Evolutionary conservation across 1,140 invertebrate genomes (phyloP), one percentile per base, ranked within the genome.

Genomic region (Zaprionus lachaisei): DNA sequence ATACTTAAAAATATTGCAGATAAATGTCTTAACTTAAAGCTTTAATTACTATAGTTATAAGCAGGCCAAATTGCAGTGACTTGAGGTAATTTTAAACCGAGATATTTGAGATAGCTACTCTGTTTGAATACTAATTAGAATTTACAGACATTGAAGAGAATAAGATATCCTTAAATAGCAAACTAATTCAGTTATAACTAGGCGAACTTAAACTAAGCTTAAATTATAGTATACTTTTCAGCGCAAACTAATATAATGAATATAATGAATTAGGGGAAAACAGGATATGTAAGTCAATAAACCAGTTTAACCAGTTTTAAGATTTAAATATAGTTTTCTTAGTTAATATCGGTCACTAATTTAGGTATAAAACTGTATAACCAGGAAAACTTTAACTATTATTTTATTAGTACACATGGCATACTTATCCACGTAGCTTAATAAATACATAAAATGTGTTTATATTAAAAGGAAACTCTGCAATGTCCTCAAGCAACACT

Each of bases 401-500:
- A 9, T 34, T 34, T 11, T 34, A 9, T 12, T 26, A 17, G 31
- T 34, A 49, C 12, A 6, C 6, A 22, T 20, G n/a, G 63, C 49
- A 54, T 55, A 28, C 63, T 65, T 54, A 12, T 28, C n/a, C 12
- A 37, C 12, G 64, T 34, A 49, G 24, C 26, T 15, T 22, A 51
- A 56, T 5, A 66, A 44, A 24, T 26, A 20, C 9, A 26, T 22
- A 31, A 22, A 65, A 58, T 72, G 28, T 60, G 44, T 71, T 64
- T 44, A 38, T 61, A 41, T 28, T n/a, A 26, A 38, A 14, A 68
- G 37, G 51, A 31, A 34, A 12, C 14, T 7, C 6, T n/a, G 34
- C 12, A 37, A 60, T n/a, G 51, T 56, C 71, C 49, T 44, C 54
- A 69, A 69, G 76, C 80, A 37, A 68, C 81, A 81, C 57, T 71